Percentiles rank a stretch among this genome's conserved stretches.
phyloP scores from a whole-genome alignment of 2,797 vertebrate species.

The Poeciliopsis paucimaculata region DNA sequence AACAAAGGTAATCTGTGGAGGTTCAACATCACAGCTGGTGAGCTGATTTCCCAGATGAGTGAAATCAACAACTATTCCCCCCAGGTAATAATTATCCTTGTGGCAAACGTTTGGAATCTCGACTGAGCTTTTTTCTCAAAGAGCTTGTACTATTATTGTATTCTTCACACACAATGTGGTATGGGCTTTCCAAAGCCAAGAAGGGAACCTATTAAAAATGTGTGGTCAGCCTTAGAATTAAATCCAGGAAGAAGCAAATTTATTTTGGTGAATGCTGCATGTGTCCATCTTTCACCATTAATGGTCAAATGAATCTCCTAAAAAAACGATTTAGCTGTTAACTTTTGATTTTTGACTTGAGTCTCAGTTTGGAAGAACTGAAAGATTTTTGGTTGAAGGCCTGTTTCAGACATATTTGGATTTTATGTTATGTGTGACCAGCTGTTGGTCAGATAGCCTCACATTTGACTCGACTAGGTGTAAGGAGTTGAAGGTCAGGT shows the following conservation, averaged over 20 bases:
- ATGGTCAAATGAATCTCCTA: neutral
- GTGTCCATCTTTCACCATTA: no score
- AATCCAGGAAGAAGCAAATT: neutral
- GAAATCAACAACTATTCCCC: neutral
- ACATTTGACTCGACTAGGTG: neutral
- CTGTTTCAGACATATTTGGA: neutral
- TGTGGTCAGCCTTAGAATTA: neutral
- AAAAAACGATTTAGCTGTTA: neutral
- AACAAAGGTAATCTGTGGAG: neutral
- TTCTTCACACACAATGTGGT: neutral
- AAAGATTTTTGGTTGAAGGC: no score
- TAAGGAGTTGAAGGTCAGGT: neutral
- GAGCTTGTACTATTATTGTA: neutral
- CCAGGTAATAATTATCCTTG: conserved; percentile 10
- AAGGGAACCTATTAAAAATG: neutral
- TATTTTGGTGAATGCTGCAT: neutral
- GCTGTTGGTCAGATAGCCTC: neutral
- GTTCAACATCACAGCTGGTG: conserved; percentile 18
- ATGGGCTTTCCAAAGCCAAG: neutral
- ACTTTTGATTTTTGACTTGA: neutral
- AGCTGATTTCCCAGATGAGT: conserved; percentile 9
- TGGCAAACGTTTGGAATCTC: neutral
- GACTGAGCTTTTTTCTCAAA: neutral
- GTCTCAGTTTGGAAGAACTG: neutral
- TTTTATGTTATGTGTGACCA: neutral